phyloP scores from a whole-genome alignment of 2,113 vertebrate species.

The Hylia prasina region DNA sequence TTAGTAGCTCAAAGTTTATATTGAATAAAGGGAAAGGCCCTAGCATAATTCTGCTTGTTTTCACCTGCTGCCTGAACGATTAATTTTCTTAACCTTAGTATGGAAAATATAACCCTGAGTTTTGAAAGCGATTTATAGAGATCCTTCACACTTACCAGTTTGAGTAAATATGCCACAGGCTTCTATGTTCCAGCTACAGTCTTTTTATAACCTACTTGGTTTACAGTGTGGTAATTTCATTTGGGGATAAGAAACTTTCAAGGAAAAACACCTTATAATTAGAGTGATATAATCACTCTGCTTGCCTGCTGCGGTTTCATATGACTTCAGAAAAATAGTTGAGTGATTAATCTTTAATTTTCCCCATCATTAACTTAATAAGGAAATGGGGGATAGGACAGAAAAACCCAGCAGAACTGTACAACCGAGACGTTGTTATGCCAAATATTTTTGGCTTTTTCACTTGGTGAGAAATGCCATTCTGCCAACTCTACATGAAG shows the following conservation, averaged over 20 bases:
- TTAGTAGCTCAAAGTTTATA: slow-evolving; percentile 72
- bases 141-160: slow-evolving; percentile 59
- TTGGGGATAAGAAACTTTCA: slow-evolving; percentile 41
- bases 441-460: slow-evolving; percentile 47
- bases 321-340: slow-evolving; percentile 73
- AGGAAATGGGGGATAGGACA: slow-evolving; percentile 64
- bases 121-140: slow-evolving; percentile 63
- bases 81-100: slow-evolving; percentile 69
- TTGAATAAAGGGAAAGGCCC: slow-evolving; percentile 68
- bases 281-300: slow-evolving; percentile 56
- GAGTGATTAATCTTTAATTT: slow-evolving; percentile 72
- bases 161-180: slow-evolving; percentile 39
- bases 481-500: slow-evolving; percentile 5
- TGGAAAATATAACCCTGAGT: slow-evolving; percentile 56
- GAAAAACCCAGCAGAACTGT: slow-evolving; percentile 57
- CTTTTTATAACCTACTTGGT: slow-evolving; percentile 22
- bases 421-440: not conserved
- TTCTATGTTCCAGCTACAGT: slow-evolving; percentile 25
- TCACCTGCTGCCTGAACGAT: slow-evolving; percentile 76
- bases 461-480: slow-evolving; percentile 52
- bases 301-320: slow-evolving; percentile 57
- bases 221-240: slow-evolving; percentile 43
- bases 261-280: slow-evolving; percentile 53
- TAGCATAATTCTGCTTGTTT: slow-evolving; percentile 70
- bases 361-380: slow-evolving; percentile 71